These are phyloP conservation scores for Gymnobelideus leadbeateri DNA, from an alignment of 2,113 vertebrate species.

Conservation along the genomic window DNA sequence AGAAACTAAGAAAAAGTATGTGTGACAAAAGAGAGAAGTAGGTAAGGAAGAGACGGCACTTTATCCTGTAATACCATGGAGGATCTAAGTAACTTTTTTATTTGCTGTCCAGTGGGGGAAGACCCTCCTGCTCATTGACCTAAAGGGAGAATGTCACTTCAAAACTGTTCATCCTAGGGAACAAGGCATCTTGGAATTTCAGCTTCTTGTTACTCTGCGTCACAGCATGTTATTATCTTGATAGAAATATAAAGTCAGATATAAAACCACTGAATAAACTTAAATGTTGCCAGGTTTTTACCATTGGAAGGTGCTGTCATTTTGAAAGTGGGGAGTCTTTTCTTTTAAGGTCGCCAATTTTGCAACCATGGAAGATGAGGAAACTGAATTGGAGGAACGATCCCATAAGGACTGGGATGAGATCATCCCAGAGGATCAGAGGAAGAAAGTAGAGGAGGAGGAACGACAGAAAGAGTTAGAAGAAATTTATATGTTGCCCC, in stretches of 20 bases:
- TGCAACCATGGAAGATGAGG: slow-evolving; percentile 95
- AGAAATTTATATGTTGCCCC: slow-evolving; percentile 97
- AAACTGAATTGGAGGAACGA: slow-evolving; percentile 90
- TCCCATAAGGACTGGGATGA: slow-evolving; percentile 93
- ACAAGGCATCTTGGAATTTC: not conserved
- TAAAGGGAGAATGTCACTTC: not conserved
- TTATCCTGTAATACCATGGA: not conserved
- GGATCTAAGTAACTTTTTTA: not conserved
- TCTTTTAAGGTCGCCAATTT: slow-evolving; percentile 95
- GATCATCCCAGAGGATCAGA: slow-evolving; percentile 96
- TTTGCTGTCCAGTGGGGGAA: not conserved
- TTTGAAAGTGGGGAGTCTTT: slow-evolving; percentile 17
- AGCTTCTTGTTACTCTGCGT: not conserved
- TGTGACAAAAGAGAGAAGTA: not conserved
- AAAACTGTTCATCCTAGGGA: not conserved
- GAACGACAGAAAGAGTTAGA: slow-evolving; percentile 97
- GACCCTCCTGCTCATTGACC: not conserved
- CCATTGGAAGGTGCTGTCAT: not conserved
- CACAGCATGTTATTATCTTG: not conserved
- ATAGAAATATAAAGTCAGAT: not conserved
- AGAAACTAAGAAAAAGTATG: not conserved
- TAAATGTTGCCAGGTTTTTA: slow-evolving; percentile 10
- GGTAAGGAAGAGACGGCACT: not conserved
- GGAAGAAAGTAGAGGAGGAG: slow-evolving; percentile 94
- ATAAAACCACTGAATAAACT: not conserved